Evolutionary conservation across 2,888 invertebrate species (phyloP), one percentile per base, ranked within the genome.

Genomic region (Ceraclea dissimilis): DNA sequence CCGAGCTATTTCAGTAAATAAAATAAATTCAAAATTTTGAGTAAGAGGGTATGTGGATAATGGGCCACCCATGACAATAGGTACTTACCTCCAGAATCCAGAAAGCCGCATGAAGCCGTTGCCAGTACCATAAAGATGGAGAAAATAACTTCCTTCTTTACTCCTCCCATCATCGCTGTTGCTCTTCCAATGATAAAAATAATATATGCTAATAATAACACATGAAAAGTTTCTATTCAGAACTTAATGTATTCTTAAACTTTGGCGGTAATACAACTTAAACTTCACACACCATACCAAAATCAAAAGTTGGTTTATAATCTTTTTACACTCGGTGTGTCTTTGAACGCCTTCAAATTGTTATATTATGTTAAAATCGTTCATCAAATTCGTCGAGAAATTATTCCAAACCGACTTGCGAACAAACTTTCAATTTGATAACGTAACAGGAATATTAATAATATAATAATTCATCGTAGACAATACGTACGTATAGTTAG

Each of bases 81-180:
- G 26, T 26, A 52, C 56, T 58, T 44, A 60, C 60, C 60, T 33
- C 60, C 60, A 13, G 60, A 58, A 46, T 60, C 60, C 46, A 60
- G 34, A 46, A 60, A 60, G 18, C 58, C 58, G 22, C 54, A 56
- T 1, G 60, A 54, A n/a, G 56, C 52, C n/a, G 58, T 58, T 5
- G 21, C 53, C 20, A 53, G 20, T 13, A 53, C 33, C 16, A 53
- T 16, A 17, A 53, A 39, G 39, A 39, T 16, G 39, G 16, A 39
- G 39, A 8, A 39, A 13, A 39, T 2, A 39, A 39, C 39, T 39
- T 39, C 39, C 13, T 13, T 39, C 39, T 39, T 39, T 39, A 39
- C 13, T 16, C 39, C 39, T 13, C 13, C 8, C 39, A 39, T 39
- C 16, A 13, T 39, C 16, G n/a, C 16, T 39, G 5, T 13, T 39